Percentiles rank a stretch among this genome's conserved stretches.
Conservation (phyloP, 2,888 invertebrate genomes). For the Iphiclides podalirius region DNA sequence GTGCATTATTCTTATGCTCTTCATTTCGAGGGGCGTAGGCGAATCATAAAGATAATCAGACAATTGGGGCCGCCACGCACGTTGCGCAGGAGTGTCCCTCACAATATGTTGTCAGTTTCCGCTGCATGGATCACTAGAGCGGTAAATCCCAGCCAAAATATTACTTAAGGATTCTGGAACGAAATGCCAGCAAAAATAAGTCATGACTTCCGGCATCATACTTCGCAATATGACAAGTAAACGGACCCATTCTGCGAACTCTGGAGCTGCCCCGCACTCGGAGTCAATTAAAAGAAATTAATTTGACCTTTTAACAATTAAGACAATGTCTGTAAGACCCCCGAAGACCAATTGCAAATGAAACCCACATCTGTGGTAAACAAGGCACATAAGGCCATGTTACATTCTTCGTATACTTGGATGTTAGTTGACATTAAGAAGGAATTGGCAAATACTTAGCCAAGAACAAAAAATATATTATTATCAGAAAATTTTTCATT, state of each 20-base stretch:
- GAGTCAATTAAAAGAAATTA: slow-evolving; percentile 66
- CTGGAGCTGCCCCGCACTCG: slow-evolving; percentile 25
- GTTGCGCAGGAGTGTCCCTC: slow-evolving; percentile 71
- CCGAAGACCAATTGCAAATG: not conserved
- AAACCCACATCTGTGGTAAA: not conserved
- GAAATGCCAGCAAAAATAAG: not conserved
- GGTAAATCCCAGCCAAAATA: slow-evolving; percentile 27
- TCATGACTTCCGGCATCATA: not conserved
- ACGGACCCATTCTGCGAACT: slow-evolving; percentile 35
- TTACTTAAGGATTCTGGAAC: slow-evolving; percentile 18
- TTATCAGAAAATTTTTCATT: no score
- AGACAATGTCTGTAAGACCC: slow-evolving; percentile 30
- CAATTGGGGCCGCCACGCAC: slow-evolving; percentile 74
- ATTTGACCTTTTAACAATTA: slow-evolving; percentile 74
- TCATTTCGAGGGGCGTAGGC: slow-evolving; percentile 55
- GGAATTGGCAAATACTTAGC: no score
- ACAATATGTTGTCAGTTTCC: slow-evolving; percentile 52
- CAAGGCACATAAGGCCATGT: not conserved
- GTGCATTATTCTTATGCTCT: slow-evolving; percentile 42
- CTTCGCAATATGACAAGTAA: slow-evolving; percentile 1
- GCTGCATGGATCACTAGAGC: slow-evolving; percentile 44
- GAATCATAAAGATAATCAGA: slow-evolving; percentile 75
- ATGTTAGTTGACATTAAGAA: no score
- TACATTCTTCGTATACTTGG: no score
- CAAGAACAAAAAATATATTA: no score